phyloP scores from a whole-genome alignment of 37 sponge, comb jelly and placozoan genomes.

The Agelas oroides region DNA sequence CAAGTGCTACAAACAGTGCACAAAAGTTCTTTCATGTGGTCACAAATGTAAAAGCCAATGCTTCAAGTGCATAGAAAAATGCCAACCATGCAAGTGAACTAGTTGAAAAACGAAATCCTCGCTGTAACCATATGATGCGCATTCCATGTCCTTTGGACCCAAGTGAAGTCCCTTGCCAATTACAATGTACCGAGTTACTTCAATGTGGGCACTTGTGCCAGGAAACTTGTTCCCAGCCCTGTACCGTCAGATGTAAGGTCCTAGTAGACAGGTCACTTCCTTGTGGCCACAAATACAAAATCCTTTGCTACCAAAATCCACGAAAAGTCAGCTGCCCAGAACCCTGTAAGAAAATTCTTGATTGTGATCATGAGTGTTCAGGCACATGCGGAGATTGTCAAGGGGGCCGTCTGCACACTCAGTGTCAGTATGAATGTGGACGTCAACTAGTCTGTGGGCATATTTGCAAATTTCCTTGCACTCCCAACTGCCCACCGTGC shows the following conservation, averaged over 20 bases:
- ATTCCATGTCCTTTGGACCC: constrained; percentile 49
- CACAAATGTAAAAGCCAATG: constrained; percentile 79
- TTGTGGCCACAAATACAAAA: constrained; percentile 67
- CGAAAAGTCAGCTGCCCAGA: constrained; percentile 32
- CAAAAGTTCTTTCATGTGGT: constrained; percentile 64
- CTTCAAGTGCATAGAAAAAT: constrained; percentile 52
- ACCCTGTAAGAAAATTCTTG: constrained; percentile 44
- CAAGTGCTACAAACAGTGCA: constrained; percentile 70
- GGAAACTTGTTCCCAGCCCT: constrained; percentile 65
- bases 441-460: constrained; percentile 86
- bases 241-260: constrained; percentile 38
- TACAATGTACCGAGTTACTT: constrained; percentile 55
- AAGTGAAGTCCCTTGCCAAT: constrained; percentile 26
- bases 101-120: constrained; percentile 43
- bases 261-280: constrained; percentile 32
- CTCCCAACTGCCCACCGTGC: constrained; percentile 81
- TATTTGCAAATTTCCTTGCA: constrained; percentile 71
- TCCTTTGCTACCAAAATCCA: constrained; percentile 36
- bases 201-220: constrained; percentile 86
- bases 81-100: constrained; percentile 60
- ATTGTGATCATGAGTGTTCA: constrained; percentile 76
- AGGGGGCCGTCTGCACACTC: constrained; percentile 77
- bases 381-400: constrained; percentile 79
- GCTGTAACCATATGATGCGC: constrained; percentile 64
- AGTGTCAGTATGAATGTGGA: constrained; percentile 68